Evolutionary conservation across 2,888 invertebrate species (phyloP).

Genomic region (Macrosiphum euphorbiae): DNA sequence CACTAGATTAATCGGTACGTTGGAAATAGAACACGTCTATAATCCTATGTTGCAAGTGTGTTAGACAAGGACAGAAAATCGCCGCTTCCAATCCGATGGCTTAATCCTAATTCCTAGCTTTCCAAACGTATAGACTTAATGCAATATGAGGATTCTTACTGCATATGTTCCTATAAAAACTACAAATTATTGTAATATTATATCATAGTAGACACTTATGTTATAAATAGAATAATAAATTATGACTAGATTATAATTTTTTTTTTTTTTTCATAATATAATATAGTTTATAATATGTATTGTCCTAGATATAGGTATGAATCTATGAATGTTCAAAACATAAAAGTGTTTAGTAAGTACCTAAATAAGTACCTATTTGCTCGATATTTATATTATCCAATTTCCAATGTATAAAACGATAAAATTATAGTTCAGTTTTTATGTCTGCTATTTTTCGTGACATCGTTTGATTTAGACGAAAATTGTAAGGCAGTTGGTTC

Average conservation of each 20-base stretch:
- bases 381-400: not conserved
- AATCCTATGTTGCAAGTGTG: no score
- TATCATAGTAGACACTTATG: not conserved
- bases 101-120: not conserved
- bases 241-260: not conserved
- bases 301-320: not conserved
- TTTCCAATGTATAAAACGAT: not conserved
- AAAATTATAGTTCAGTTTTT: slow-evolving; percentile 12
- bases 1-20: no score
- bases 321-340: not conserved
- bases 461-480: not conserved
- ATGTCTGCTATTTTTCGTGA: not conserved
- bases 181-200: not conserved
- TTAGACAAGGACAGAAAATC: no score
- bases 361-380: not conserved
- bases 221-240: not conserved
- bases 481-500: not conserved
- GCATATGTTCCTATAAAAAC: not conserved
- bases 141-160: not conserved
- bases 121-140: not conserved
- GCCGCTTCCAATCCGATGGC: no score
- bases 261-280: no score
- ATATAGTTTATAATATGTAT: not conserved
- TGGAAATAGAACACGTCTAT: no score
- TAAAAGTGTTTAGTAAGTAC: not conserved